Percentiles rank a stretch among this genome's conserved stretches.
Evolutionary conservation across 2,113 vertebrate species (phyloP).

Genomic region (Heterochromis multidens): DNA sequence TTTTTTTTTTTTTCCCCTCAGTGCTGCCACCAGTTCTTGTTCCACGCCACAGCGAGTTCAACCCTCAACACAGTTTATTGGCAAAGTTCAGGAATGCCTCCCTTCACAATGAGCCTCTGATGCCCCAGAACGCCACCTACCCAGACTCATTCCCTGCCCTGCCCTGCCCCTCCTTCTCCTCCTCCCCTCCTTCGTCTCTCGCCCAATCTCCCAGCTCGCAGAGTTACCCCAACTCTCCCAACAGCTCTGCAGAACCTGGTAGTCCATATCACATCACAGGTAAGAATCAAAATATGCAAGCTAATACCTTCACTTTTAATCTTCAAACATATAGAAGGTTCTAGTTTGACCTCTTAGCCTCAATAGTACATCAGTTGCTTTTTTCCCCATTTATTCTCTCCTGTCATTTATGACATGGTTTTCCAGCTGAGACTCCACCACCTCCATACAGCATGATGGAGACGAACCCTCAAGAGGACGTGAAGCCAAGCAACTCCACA

Average conservation of each 20-base stretch:
- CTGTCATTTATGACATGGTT: background rate
- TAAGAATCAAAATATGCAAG: slow-evolving; percentile 38
- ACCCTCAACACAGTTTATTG: slow-evolving; percentile 95
- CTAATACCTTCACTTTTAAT: background rate
- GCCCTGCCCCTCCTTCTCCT: slow-evolving; percentile 78
- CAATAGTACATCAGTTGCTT: background rate
- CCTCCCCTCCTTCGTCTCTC: slow-evolving; percentile 74
- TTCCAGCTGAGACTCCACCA: slow-evolving; percentile 83
- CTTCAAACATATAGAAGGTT: background rate
- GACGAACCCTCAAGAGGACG: slow-evolving; percentile 76
- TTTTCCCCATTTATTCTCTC: background rate
- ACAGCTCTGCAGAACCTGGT: slow-evolving; percentile 83
- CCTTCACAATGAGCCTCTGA: slow-evolving; percentile 88
- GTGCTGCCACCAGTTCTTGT: slow-evolving; percentile 94
- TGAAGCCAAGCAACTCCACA: slow-evolving; percentile 76
- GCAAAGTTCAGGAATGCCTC: slow-evolving; percentile 92
- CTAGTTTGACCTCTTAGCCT: background rate
- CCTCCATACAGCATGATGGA: slow-evolving; percentile 85
- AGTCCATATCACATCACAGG: slow-evolving; percentile 89
- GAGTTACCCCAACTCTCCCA: slow-evolving; percentile 86
- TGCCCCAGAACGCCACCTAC: slow-evolving; percentile 95
- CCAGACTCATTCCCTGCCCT: slow-evolving; percentile 90
- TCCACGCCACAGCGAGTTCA: slow-evolving; percentile 96
- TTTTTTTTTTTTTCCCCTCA: slow-evolving; percentile 42
- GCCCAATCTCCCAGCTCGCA: slow-evolving; percentile 81